phyloP scores from a whole-genome alignment of 2,797 vertebrate species.

The Syngnathus acus region DNA sequence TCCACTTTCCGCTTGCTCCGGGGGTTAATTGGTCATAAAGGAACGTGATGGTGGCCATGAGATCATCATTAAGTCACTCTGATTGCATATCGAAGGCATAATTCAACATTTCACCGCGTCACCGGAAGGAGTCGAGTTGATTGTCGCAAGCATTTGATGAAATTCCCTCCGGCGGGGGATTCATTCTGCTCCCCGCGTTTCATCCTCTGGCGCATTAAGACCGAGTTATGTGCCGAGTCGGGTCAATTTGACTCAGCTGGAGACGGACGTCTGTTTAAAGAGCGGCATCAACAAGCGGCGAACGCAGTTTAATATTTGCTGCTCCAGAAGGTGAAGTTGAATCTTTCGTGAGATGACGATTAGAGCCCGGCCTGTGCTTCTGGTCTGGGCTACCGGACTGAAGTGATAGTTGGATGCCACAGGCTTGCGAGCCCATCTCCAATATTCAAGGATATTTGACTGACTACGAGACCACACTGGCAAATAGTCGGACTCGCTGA shows the following conservation, averaged over 20 bases:
- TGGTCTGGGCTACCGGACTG: neutral
- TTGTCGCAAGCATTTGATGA: neutral
- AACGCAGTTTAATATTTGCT: neutral
- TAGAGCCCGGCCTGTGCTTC: neutral
- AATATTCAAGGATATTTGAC: constrained; percentile 1
- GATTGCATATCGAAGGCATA: constrained; percentile 26
- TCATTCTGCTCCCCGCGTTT: neutral
- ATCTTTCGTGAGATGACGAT: neutral
- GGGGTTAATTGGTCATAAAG: constrained; percentile 46
- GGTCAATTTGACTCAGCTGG: neutral
- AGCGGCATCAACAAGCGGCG: neutral
- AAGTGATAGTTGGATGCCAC: neutral
- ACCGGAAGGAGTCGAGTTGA: neutral
- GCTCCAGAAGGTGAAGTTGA: neutral
- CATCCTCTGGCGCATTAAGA: neutral
- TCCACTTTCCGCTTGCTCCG: constrained; percentile 33
- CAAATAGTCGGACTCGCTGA: neutral
- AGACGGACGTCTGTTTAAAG: neutral
- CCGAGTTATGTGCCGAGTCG: neutral
- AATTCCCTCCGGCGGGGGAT: neutral
- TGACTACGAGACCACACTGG: neutral
- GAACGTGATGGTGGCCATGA: constrained; percentile 28
- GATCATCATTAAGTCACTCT: constrained; percentile 32
- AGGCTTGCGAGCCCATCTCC: neutral
- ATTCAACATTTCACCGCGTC: constrained; percentile 17